Base-by-base conservation (phyloP, 1,140 invertebrate genomes). In the Oreohelix idahoensis region DNA sequence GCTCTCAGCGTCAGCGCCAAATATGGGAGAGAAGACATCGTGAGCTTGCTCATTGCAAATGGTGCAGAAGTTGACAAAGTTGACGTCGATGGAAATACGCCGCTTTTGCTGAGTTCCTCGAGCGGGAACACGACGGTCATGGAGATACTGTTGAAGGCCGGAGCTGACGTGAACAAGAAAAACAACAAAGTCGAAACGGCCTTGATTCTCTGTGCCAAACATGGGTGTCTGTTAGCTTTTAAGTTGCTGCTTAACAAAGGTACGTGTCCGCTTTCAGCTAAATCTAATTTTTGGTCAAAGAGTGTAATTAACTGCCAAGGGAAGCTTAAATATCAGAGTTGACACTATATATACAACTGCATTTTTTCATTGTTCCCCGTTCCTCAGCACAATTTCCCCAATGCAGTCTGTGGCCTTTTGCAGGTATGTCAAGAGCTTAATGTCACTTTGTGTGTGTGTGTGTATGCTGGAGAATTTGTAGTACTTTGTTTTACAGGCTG, bases 111-210 rank as follows among this genome's bases (percentile, higher is more conserved):
- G 63, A 51, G 10, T n/a, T 36, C 66, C 5, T 26, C 39, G 32
- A 32, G 13, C 66, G 42, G 63, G 8, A 49, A 45, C 13, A 17
- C 42, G 1, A 4, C 79, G 1, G 42, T 71, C 23, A 10, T 80
- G 10, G 39, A 80, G 26, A 0, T 17, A 13, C 45, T 80, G 36
- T 10, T 80, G n/a, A 26, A 45, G 13, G 66, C 36, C 20, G 79
- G 79, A 23, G 45, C 38, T n/a, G 66, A 80, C 42, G 53, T 80
- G 36, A 70, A 80, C 42, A 70, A 71, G 29, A 11, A 45, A 35
- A 80, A 80, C 79, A 71, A 39, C 32, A 70, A 49, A 23, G 79
- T 66, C 4, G 79, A 80, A 49, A 80, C 66, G 5, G 63, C 79
- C 0, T 51, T 80, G 79, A 45, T 51, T 26, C 32, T 71, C 38